phyloP scores from a whole-genome alignment of 2,888 invertebrate genomes.

The Pyrgus malvae region DNA sequence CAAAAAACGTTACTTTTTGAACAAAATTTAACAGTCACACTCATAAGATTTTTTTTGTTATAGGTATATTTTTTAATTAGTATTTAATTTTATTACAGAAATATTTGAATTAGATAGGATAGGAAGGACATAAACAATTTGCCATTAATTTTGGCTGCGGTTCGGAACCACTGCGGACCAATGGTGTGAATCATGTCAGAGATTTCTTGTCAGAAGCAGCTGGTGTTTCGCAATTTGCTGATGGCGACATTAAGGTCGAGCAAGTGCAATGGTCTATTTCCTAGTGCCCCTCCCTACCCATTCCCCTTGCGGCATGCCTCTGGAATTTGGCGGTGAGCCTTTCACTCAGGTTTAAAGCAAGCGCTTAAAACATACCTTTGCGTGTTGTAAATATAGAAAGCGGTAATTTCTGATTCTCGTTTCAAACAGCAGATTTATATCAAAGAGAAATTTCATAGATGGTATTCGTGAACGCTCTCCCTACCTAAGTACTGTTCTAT shows the following conservation, averaged over 20 bases:
- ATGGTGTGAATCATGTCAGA: constrained; percentile 68
- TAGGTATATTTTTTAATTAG: too few species aligned
- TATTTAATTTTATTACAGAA: not conserved
- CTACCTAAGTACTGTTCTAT: too few species aligned
- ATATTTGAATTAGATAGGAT: not conserved
- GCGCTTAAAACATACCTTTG: constrained; percentile 24
- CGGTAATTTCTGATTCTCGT: constrained; percentile 4
- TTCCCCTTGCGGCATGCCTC: constrained; percentile 62
- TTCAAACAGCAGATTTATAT: not conserved
- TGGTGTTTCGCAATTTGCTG: constrained; percentile 79
- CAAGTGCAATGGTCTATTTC: constrained; percentile 66
- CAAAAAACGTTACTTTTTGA: too few species aligned
- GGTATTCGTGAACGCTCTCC: not conserved
- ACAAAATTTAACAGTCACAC: too few species aligned
- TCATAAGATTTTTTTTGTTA: too few species aligned
- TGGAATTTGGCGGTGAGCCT: constrained; percentile 75
- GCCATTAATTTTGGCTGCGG: constrained; percentile 30
- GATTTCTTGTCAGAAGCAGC: constrained; percentile 74
- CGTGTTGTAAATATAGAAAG: constrained; percentile 17
- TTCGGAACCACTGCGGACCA: constrained; percentile 53
- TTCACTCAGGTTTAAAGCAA: constrained; percentile 54
- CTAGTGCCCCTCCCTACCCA: constrained; percentile 40
- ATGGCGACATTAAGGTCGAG: constrained; percentile 75
- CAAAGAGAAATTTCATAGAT: not conserved
- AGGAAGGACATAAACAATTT: not conserved